Evolutionary conservation across 2,888 invertebrate species (phyloP).

Genomic region (Drosophila villosipedis): DNA sequence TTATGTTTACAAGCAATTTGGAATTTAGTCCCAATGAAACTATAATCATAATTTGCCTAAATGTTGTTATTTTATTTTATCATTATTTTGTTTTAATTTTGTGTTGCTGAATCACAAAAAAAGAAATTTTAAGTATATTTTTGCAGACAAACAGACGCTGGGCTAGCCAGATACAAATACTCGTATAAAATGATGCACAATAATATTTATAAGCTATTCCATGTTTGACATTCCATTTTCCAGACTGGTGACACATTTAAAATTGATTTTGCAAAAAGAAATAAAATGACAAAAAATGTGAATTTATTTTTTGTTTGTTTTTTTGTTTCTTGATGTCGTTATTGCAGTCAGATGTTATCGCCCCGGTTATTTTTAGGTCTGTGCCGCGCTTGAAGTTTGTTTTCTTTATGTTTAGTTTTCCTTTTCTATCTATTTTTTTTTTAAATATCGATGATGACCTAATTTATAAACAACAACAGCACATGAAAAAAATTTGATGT

Average conservation of each 20-base stretch:
- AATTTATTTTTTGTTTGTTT: not conserved
- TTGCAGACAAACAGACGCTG: not conserved
- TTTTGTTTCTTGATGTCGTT: conserved; percentile 8
- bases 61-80: not conserved
- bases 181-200: not conserved
- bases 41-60: not conserved
- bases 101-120: not conserved
- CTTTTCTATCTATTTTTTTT: not conserved
- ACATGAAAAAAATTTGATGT: conserved; percentile 9
- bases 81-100: not conserved
- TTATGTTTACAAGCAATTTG: not conserved
- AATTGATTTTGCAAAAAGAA: conserved; percentile 21
- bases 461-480: conserved; percentile 49
- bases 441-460: conserved; percentile 64
- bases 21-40: not conserved
- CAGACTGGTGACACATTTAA: conserved; percentile 41
- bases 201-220: not conserved
- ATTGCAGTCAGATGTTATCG: conserved; percentile 45
- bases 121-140: not conserved
- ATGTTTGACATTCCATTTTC: not conserved
- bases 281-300: not conserved
- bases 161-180: not conserved
- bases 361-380: conserved; percentile 31
- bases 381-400: conserved; percentile 46
- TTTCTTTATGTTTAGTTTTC: conserved; percentile 23